Percentiles rank a stretch among this genome's conserved stretches.
Evolutionary conservation across 2,797 vertebrate species (phyloP).

Genomic region (Mormyrus proboscirostris): DNA sequence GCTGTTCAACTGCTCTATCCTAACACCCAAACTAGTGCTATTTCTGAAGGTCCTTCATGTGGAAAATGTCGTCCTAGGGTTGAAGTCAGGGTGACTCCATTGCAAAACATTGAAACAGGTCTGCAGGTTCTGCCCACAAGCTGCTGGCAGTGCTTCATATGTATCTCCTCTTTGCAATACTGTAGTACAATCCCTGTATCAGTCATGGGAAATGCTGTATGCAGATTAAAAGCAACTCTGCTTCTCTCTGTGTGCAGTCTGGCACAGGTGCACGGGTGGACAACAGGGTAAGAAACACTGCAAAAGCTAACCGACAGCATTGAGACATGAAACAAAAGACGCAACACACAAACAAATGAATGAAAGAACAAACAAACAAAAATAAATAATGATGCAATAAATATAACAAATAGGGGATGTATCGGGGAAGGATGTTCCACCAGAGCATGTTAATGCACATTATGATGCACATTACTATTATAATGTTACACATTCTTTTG

Average conservation of each 20-base stretch:
- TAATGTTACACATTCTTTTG: neutral
- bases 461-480: neutral
- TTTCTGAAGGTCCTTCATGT: neutral
- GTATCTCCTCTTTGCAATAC: neutral
- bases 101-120: neutral
- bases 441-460: neutral
- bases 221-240: neutral
- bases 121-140: neutral
- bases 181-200: neutral
- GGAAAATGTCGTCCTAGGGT: neutral
- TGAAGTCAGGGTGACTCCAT: neutral
- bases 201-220: neutral
- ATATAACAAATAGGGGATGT: neutral
- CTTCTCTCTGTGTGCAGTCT: neutral
- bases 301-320: neutral
- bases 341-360: neutral
- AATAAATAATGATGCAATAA: neutral
- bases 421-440: neutral
- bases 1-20: neutral
- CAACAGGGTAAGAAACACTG: neutral
- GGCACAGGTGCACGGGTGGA: neutral
- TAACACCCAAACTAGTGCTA: neutral
- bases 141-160: neutral
- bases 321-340: neutral
- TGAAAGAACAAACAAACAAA: neutral